Evolutionary conservation across 1,140 invertebrate species (phyloP), one percentile per base, ranked within the genome.

Genomic region (Drosophila busckii): DNA sequence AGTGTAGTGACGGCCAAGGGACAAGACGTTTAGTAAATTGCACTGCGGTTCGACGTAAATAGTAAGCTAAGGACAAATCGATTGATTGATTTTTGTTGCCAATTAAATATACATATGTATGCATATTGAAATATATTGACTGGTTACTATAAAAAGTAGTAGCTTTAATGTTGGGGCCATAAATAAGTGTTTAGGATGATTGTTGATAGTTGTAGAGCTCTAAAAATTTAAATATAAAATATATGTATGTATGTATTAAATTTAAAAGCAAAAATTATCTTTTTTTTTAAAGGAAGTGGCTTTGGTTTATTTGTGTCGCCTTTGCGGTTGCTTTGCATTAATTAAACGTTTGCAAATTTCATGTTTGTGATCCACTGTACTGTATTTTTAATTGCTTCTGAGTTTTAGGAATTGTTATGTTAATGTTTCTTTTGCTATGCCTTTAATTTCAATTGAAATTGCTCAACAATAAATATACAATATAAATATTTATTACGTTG

Each of bases 1-100:
- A 6, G 7, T 32, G 4, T 42, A 56, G 52, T 52, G 48, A 53
- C 48, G 37, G 26, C 31, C 38, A 42, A 35, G 32, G 58, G 48
- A 32, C 31, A 50, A 53, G 28, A 22, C 23, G 19, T 31, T 44
- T 17, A 32, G 26, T 23, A 35, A 37, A 60, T 54, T 54, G 53
- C 37, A 69, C 48, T 70, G n/a, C n/a, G 16, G 7, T 38, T 25
- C 7, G n/a, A n/a, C n/a, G n/a, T n/a, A n/a, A 10, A 2, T 44
- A 58, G 15, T 25, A 12, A 8, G 19, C 5, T 16, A 10, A 23
- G 53, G 65, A 31, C 58, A 31, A 31, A 26, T 23, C 29, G 69
- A 73, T 73, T 75, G 70, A 70, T 70, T 70, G 67, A 58, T 40
- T 69, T 50, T 9, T 25, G 40, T 60, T 52, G 59, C 34, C 35